phyloP scores from a whole-genome alignment of 2,888 invertebrate genomes.

The Seira sanloemensis region DNA sequence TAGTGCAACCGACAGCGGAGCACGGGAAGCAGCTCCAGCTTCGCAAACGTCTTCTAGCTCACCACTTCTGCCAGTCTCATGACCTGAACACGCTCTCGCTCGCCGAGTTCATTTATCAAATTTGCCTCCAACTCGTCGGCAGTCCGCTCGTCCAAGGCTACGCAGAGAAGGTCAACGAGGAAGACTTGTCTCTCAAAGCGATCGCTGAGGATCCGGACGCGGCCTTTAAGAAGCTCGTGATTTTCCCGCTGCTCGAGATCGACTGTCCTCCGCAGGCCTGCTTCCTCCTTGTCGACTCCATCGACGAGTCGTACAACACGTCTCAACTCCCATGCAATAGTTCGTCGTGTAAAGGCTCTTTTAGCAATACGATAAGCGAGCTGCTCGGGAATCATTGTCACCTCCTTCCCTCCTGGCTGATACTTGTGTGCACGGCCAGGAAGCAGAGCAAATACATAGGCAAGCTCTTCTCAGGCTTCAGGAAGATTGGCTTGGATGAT shows the following conservation, averaged over 20 bases:
- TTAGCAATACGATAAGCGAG: constrained; percentile 85
- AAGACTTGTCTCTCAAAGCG: constrained; percentile 79
- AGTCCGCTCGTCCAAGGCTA: constrained; percentile 78
- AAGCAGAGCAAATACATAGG: constrained; percentile 86
- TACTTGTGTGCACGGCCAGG: constrained; percentile 77
- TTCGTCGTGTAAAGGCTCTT: constrained; percentile 69
- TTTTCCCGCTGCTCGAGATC: constrained; percentile 91
- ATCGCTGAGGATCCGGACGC: constrained; percentile 93
- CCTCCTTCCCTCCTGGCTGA: constrained; percentile 91
- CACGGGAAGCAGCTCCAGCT: constrained; percentile 82
- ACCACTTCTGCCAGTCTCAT: constrained; percentile 89
- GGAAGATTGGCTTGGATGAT: constrained; percentile 95
- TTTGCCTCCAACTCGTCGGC: constrained; percentile 87
- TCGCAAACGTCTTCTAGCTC: constrained; percentile 87
- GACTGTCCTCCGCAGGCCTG: constrained; percentile 88
- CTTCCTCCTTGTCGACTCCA: constrained; percentile 92
- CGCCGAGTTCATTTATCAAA: constrained; percentile 88
- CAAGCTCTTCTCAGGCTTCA: constrained; percentile 86
- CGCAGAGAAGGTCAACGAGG: constrained; percentile 87
- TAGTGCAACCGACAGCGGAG: constrained; percentile 81
- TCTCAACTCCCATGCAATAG: constrained; percentile 61
- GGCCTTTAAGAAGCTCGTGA: constrained; percentile 90
- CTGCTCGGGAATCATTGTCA: constrained; percentile 92
- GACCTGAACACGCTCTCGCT: constrained; percentile 90
- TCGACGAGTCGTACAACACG: constrained; percentile 82